A percentile compares a stretch with the other conserved stretches of the same genome.
These are phyloP conservation scores for Silurus asotus DNA, from an alignment of 2,113 vertebrate species.

Conservation along the genomic window DNA sequence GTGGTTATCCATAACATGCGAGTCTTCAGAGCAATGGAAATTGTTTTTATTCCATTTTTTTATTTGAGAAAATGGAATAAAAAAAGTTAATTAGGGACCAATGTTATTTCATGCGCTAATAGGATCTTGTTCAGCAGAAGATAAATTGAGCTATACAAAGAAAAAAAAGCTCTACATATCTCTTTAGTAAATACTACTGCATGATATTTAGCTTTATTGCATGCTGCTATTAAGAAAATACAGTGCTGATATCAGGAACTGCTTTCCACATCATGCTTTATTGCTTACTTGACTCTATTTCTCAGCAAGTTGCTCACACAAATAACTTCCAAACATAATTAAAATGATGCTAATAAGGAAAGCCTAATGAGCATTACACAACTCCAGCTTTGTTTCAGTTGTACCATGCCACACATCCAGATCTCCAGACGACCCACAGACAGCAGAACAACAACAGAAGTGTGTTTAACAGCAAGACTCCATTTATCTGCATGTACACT, in stretches of 20 bases:
- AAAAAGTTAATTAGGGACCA: neutral
- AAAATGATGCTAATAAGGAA: neutral
- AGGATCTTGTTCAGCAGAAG: neutral
- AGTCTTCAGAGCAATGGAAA: neutral
- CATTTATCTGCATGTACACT: conserved; percentile 33
- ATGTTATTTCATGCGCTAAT: neutral
- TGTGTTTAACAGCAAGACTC: conserved; percentile 43
- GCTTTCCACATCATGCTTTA: neutral
- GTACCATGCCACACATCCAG: neutral
- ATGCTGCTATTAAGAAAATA: neutral
- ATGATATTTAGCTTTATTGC: neutral
- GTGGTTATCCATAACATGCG: neutral
- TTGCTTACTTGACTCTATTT: neutral
- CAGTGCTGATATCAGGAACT: neutral
- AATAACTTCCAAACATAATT: neutral
- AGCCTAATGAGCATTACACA: neutral
- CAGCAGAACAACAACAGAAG: conserved; percentile 2
- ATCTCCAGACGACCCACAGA: neutral
- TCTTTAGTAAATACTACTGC: neutral
- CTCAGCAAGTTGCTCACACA: neutral
- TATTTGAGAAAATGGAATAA: neutral
- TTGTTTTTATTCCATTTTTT: neutral
- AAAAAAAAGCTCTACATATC: neutral
- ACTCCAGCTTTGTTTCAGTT: neutral
- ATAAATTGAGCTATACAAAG: neutral